Evolutionary conservation across 2,888 invertebrate genomes (phyloP).

Genomic region (Anthrax anthrax): DNA sequence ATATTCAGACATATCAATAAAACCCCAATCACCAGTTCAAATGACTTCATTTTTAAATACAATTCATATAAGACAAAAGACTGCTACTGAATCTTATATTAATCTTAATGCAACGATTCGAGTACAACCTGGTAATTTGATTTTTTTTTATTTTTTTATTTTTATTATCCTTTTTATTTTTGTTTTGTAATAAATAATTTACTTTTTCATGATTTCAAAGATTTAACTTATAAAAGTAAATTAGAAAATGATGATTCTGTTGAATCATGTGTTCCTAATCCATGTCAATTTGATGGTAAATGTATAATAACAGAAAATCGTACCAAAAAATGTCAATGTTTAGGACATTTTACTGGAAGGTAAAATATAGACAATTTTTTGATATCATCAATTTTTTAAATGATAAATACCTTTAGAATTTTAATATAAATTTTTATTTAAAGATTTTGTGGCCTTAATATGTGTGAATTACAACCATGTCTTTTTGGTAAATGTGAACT

Average conservation of each 20-base stretch:
- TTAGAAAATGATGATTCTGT: slow-evolving; percentile 45
- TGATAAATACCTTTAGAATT: neutral
- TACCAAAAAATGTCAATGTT: slow-evolving; percentile 51
- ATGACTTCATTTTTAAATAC: slow-evolving; percentile 56
- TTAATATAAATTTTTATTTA: neutral
- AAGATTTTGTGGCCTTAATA: slow-evolving; percentile 58
- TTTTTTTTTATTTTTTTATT: neutral
- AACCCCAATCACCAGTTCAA: slow-evolving; percentile 34
- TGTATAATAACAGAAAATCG: slow-evolving; percentile 43
- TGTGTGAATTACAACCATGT: slow-evolving; percentile 53
- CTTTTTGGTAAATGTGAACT: slow-evolving; percentile 38
- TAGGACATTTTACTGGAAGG: slow-evolving; percentile 57
- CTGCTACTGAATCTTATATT: slow-evolving; percentile 30
- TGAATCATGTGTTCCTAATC: slow-evolving; percentile 59
- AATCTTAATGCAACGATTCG: slow-evolving; percentile 47
- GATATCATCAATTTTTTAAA: neutral
- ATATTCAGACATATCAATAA: slow-evolving; percentile 16
- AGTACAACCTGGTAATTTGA: slow-evolving; percentile 40
- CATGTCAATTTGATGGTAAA: slow-evolving; percentile 55
- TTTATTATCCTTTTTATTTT: too few relatives aligned
- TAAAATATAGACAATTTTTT: slow-evolving; percentile 10
- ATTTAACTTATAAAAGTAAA: slow-evolving; percentile 49
- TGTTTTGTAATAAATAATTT: too few relatives aligned
- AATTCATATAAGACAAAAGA: slow-evolving; percentile 43
- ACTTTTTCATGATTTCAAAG: slow-evolving; percentile 32